A percentile compares a stretch with the other conserved stretches of the same genome.
These are phyloP conservation scores for Paguma larvata DNA, from an alignment of 2,797 vertebrate genomes.

Conservation along the genomic window DNA sequence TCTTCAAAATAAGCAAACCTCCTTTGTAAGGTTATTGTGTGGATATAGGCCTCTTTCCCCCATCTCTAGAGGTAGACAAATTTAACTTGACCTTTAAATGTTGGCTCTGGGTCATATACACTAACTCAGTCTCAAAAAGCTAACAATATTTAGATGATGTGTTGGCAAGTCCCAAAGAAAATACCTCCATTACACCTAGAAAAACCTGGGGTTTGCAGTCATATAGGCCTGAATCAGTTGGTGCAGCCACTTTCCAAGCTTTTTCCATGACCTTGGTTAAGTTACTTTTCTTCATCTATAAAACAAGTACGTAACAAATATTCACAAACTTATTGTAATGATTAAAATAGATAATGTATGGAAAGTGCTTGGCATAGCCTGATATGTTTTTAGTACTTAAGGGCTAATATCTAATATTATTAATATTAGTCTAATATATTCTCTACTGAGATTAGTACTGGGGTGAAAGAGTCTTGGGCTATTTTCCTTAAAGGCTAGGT, in stretches of 20 bases:
- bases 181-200: background rate
- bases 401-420: background rate
- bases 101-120: background rate
- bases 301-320: conserved; percentile 21
- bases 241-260: background rate
- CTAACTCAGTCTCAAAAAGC: conserved; percentile 29
- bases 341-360: background rate
- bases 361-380: background rate
- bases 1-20: background rate
- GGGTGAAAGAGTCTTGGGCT: background rate
- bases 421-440: background rate
- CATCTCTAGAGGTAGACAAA: background rate
- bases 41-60: background rate
- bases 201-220: background rate
- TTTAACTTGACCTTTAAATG: conserved; percentile 1
- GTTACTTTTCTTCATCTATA: conserved; percentile 10
- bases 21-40: background rate
- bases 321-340: conserved; percentile 25
- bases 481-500: background rate
- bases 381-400: background rate
- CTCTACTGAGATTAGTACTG: background rate
- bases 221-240: background rate
- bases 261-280: background rate
- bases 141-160: background rate
- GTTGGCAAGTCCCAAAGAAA: background rate